Evolutionary conservation across 2,113 vertebrate genomes (phyloP).

Genomic region (Nerophis lumbriciformis): DNA sequence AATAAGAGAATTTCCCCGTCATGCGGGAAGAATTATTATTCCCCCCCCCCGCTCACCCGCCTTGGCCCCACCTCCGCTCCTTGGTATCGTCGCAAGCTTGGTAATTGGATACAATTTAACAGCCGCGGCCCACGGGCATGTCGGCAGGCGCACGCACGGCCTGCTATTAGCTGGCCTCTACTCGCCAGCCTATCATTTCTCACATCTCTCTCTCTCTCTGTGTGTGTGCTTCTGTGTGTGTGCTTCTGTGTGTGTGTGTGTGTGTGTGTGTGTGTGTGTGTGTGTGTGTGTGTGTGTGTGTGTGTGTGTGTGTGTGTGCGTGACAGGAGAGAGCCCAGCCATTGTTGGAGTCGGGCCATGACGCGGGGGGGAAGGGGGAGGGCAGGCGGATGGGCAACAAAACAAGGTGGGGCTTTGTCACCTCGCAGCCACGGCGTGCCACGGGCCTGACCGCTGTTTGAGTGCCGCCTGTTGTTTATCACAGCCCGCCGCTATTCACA

Average conservation of each 20-base stretch:
- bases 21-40: slow-evolving; percentile 69
- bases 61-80: slow-evolving; percentile 9
- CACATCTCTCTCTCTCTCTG: slow-evolving; percentile 59
- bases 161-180: slow-evolving; percentile 65
- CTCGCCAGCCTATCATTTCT: slow-evolving; percentile 63
- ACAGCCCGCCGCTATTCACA: slow-evolving; percentile 32
- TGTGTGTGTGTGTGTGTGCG: slow-evolving; percentile 14
- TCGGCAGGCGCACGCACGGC: slow-evolving; percentile 59
- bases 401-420: slow-evolving; percentile 54
- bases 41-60: slow-evolving; percentile 22
- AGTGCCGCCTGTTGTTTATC: slow-evolving; percentile 27
- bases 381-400: slow-evolving; percentile 31
- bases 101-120: slow-evolving; percentile 78
- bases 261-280: slow-evolving; percentile 31
- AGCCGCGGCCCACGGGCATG: slow-evolving; percentile 69
- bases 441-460: slow-evolving; percentile 21
- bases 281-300: slow-evolving; percentile 37
- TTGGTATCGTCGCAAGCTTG: slow-evolving; percentile 57
- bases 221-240: slow-evolving; percentile 1
- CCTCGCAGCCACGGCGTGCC: slow-evolving; percentile 25
- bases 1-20: slow-evolving; percentile 68
- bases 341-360: slow-evolving; percentile 69
- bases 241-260: slow-evolving; percentile 11
- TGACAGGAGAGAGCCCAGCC: slow-evolving; percentile 57
- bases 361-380: slow-evolving; percentile 41